A percentile compares a stretch with the other conserved stretches of the same genome.
phyloP scores from a whole-genome alignment of 2,113 vertebrate species.

The Crotalus tigris region DNA sequence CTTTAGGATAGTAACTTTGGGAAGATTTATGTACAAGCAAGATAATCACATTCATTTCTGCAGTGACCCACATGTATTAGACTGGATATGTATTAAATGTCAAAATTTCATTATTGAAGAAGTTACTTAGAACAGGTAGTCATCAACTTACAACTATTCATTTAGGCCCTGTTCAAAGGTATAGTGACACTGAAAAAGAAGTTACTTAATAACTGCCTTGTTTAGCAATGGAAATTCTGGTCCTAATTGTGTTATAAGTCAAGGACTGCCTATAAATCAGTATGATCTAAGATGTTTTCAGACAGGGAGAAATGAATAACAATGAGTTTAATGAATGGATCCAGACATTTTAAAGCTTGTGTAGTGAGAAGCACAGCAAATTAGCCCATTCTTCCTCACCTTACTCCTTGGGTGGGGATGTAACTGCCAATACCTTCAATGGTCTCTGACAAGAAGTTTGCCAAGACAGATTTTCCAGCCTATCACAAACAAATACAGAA shows the following conservation, averaged over 20 bases:
- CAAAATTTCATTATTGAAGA: neutral
- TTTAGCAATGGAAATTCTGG: neutral
- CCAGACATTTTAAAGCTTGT: neutral
- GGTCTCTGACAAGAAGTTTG: constrained; percentile 89
- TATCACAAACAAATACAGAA: constrained; percentile 47
- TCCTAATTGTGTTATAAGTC: neutral
- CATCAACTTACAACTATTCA: neutral
- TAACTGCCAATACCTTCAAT: constrained; percentile 81
- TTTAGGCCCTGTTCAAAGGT: neutral
- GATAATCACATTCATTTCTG: neutral
- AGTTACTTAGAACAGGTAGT: neutral
- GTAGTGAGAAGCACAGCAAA: neutral
- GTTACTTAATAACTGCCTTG: neutral
- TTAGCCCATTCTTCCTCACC: constrained; percentile 67
- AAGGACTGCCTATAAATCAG: neutral
- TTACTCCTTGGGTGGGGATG: constrained; percentile 88
- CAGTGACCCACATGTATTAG: neutral
- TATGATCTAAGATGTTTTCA: neutral
- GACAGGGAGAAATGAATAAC: neutral
- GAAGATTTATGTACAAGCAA: neutral
- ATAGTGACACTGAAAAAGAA: neutral
- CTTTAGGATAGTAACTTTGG: neutral
- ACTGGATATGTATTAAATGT: neutral
- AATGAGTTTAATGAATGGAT: neutral
- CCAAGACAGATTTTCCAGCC: constrained; percentile 88